Conservation (phyloP, 1,140 invertebrate species). For the Neuroterus valhalla region DNA sequence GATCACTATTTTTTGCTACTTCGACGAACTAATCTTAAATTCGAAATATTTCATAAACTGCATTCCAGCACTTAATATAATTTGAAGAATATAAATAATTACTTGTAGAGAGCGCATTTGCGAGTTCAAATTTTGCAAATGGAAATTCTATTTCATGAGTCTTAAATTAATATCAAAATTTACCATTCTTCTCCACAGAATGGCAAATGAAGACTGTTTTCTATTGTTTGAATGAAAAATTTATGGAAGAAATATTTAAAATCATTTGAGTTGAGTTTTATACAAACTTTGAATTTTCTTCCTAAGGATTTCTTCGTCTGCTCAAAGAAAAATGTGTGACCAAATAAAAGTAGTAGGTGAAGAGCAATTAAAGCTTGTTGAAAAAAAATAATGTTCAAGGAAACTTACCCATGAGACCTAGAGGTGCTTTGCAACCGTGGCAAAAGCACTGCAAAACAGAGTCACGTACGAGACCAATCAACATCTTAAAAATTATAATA, state of each 20-base stretch:
- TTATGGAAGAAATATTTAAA: too few relatives aligned
- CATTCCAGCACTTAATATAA: not conserved
- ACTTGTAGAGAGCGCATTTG: not conserved
- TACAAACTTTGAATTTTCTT: too few relatives aligned
- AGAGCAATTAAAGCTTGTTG: not conserved
- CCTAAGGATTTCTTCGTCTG: not conserved
- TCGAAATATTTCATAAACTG: not conserved
- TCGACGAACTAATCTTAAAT: not conserved
- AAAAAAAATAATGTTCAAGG: not conserved
- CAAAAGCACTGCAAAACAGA: constrained; percentile 93
- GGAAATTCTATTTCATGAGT: too few relatives aligned
- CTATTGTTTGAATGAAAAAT: too few relatives aligned
- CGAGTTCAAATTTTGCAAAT: not conserved
- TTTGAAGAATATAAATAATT: not conserved
- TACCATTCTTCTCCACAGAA: too few relatives aligned
- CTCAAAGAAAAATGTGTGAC: not conserved
- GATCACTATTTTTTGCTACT: constrained; percentile 15
- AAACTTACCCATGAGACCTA: constrained; percentile 82
- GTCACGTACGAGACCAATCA: constrained; percentile 89
- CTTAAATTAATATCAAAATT: not conserved
- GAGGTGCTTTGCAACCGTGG: constrained; percentile 88
- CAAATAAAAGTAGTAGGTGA: not conserved
- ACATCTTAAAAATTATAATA: constrained; percentile 77
- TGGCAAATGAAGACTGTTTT: too few relatives aligned
- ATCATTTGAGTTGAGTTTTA: too few relatives aligned